Base-by-base conservation (phyloP, 2,113 vertebrate genomes). In the Oenanthe oenanthe region DNA sequence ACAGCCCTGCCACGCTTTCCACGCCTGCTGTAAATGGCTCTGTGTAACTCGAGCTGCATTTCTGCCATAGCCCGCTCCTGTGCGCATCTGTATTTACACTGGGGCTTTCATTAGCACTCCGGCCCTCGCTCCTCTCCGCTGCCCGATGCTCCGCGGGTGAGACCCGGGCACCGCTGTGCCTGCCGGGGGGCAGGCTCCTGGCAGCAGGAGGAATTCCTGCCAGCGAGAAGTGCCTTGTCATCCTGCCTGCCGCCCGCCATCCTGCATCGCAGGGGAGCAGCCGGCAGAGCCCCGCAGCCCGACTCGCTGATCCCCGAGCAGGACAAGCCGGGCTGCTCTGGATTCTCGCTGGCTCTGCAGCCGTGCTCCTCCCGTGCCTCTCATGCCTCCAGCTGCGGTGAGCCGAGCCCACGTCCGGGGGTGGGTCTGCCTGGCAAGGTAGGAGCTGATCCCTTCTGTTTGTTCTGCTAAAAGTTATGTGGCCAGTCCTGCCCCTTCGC, bases 11-110 rank as follows among this genome's bases (percentile, higher is more conserved):
- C 81, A 32, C 1, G 1, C 61, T 86, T 9, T 71, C 86, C 17
- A 18, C 25, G 60, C 75, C 32, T 53, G 88, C 94, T 94, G 53
- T 78, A 89, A 95, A 94, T 87, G 94, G 80, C 84, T 93, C 7
- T 53, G 34, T 88, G 96, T 95, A 95, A 94, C 74, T 65, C 5
- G 91, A 95, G 91, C 84, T 82, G 95, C 95, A 70, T 95, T 95
- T 79, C 93, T 91, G 93, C 93, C 87, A 58, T 85, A 92, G 89
- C 13, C 70, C 70, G 78, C 73, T 81, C 61, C 60, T 61, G 53
- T 34, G 51, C 26, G 89, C 83, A 77, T 95, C 91, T 92, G 91
- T 91, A 86, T 95, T 92, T 89, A 81, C 86, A 16, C 89, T 54
- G 89, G 17, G 65, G 77, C 70, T 85, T 81, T 89, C 93, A 62